phyloP scores from a whole-genome alignment of 2,888 invertebrate species.

The Acronicta psi region DNA sequence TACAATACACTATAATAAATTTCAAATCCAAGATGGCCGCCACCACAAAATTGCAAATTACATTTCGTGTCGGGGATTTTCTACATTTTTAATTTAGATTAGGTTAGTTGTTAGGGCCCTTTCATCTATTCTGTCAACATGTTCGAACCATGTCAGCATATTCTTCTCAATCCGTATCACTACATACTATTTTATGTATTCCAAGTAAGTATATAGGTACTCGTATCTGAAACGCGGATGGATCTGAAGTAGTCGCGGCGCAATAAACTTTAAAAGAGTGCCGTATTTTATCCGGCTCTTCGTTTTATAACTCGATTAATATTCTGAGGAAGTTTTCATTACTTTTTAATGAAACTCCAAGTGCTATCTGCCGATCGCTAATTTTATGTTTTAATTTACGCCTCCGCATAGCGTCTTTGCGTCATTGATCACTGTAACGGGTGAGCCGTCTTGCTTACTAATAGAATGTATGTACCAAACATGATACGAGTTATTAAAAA shows the following conservation, averaged over 20 bases:
- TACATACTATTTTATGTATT: slow-evolving; percentile 33
- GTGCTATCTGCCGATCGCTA: slow-evolving; percentile 77
- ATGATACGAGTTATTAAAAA: neutral
- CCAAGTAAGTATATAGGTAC: slow-evolving; percentile 4
- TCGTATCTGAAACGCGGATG: slow-evolving; percentile 17
- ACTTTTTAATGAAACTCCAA: slow-evolving; percentile 79
- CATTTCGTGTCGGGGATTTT: no score
- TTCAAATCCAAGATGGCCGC: no score
- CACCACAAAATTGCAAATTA: no score
- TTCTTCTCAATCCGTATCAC: no score
- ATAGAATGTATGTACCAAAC: slow-evolving; percentile 17
- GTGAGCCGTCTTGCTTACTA: slow-evolving; percentile 47
- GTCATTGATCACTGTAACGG: slow-evolving; percentile 73
- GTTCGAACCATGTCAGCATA: no score
- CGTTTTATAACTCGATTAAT: slow-evolving; percentile 75
- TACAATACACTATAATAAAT: no score
- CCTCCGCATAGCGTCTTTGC: slow-evolving; percentile 64
- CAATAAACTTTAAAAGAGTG: slow-evolving; percentile 48
- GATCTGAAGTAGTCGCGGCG: slow-evolving; percentile 25
- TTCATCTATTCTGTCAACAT: no score
- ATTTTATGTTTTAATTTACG: slow-evolving; percentile 82
- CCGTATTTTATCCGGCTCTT: slow-evolving; percentile 56
- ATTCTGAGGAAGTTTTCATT: slow-evolving; percentile 78
- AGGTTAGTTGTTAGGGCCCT: no score
- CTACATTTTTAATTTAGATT: no score